These are phyloP conservation scores for Anomalospiza imberbis DNA, from an alignment of 2,797 vertebrate genomes.

Conservation along the genomic window DNA sequence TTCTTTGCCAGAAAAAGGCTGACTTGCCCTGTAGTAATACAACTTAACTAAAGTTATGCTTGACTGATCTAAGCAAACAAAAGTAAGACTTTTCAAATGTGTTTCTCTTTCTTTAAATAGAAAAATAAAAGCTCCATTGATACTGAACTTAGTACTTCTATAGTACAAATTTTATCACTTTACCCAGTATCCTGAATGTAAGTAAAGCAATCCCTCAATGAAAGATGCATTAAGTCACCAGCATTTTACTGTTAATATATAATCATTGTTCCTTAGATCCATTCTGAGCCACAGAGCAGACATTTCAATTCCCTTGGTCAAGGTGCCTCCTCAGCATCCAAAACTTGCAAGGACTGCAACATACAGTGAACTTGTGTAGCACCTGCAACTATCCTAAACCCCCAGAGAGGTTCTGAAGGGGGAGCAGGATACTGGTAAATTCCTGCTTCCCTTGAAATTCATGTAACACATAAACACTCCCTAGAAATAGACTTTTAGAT, in stretches of 20 bases:
- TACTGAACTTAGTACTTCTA: background rate
- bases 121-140: background rate
- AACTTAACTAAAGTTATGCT: background rate
- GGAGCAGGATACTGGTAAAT: background rate
- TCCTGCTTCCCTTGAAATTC: background rate
- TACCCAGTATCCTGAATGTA: background rate
- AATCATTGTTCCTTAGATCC: background rate
- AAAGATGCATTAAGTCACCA: background rate
- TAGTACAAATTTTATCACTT: background rate
- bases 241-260: background rate
- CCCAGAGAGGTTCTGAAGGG: background rate
- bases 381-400: background rate
- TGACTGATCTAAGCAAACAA: background rate
- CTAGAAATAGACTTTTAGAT: background rate
- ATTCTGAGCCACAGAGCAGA: background rate
- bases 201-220: background rate
- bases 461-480: background rate
- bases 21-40: background rate
- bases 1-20: background rate
- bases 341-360: background rate
- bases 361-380: background rate
- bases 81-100: background rate
- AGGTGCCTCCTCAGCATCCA: background rate
- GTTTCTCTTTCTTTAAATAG: background rate
- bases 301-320: background rate